These are phyloP conservation scores for Lagopus muta DNA, from an alignment of 2,113 vertebrate genomes.

Conservation along the genomic window DNA sequence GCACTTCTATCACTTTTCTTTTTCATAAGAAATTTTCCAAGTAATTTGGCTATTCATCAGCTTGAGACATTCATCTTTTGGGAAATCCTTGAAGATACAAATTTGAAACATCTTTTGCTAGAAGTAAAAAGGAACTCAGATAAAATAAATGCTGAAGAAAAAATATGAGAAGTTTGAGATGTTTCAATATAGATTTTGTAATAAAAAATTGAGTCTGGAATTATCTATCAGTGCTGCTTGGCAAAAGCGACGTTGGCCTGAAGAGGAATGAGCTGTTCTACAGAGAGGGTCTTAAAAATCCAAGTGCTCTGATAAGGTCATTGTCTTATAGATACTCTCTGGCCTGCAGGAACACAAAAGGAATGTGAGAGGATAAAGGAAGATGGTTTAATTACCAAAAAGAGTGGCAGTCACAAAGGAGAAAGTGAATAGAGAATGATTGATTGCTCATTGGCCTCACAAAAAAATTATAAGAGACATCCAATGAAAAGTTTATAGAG, in stretches of 20 bases:
- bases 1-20: background rate
- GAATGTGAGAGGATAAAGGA: background rate
- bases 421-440: background rate
- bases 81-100: conserved; percentile 2
- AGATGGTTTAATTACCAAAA: background rate
- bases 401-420: background rate
- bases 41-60: background rate
- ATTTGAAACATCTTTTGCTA: conserved; percentile 18
- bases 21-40: background rate
- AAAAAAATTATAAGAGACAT: background rate
- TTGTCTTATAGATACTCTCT: background rate
- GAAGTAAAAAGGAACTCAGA: background rate
- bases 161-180: background rate
- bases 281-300: background rate
- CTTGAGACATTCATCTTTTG: conserved; percentile 14
- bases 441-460: background rate
- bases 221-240: background rate
- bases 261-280: background rate
- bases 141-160: background rate
- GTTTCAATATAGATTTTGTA: background rate
- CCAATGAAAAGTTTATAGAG: background rate
- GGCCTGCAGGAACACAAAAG: background rate
- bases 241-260: background rate
- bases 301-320: background rate
- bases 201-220: background rate